Conservation (phyloP, 30 jellyfish, hydroid and myxozoan species). For the Nemopilema nomurai region DNA sequence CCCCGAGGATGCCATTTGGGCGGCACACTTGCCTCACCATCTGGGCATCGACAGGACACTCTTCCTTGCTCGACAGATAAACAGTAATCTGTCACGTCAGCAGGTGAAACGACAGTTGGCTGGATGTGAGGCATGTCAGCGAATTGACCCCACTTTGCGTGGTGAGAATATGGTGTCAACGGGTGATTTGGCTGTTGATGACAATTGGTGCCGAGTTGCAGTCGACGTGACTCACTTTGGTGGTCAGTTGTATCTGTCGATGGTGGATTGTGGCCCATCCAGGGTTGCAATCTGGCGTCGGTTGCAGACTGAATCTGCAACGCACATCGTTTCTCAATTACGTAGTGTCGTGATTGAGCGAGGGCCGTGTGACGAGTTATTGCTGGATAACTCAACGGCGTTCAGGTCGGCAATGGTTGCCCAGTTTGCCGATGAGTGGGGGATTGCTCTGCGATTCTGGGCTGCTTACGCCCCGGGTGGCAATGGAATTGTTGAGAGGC, state of each 20-base stretch:
- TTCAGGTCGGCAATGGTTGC: not conserved
- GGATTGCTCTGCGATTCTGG: not conserved
- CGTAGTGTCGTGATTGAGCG: conserved; percentile 14
- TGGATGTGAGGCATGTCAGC: conserved; percentile 1
- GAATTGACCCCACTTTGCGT: conserved; percentile 1
- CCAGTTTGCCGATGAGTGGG: not conserved
- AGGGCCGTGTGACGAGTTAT: conserved; percentile 26
- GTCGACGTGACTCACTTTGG: conserved; percentile 9
- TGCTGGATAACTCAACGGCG: conserved; percentile 28
- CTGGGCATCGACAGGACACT: conserved; percentile 8
- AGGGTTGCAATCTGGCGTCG: conserved; percentile 9
- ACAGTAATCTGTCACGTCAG: too few relatives aligned
- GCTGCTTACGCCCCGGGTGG: conserved; percentile 39
- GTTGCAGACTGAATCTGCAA: conserved; percentile 7
- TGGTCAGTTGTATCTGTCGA: not conserved
- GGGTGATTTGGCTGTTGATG: not conserved
- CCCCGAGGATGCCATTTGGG: conserved; percentile 5
- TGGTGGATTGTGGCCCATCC: conserved; percentile 28
- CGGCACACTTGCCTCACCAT: not conserved
- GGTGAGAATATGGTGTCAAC: not conserved
- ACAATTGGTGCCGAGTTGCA: conserved; percentile 15
- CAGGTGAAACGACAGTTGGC: not conserved
- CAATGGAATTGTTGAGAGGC: conserved; percentile 30
- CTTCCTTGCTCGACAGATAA: not conserved
- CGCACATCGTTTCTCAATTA: not conserved